Evolutionary conservation across 1,140 invertebrate species (phyloP), one percentile per base, ranked within the genome.

Genomic region (Monochamus saltuarius): DNA sequence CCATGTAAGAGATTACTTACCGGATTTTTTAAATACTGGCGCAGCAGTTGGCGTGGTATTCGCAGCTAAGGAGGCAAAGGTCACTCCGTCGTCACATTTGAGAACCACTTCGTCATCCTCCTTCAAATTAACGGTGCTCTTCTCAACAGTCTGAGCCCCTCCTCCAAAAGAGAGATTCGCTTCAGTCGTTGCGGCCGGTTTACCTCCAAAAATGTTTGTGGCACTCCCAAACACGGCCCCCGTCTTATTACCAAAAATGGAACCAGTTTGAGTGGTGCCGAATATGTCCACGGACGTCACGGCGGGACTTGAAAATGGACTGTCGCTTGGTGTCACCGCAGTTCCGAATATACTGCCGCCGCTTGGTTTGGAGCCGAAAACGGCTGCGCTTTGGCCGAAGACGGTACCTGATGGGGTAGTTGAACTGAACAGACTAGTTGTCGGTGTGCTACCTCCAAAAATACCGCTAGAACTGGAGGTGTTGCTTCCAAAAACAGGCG

Each of bases 21-120:
- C 64, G 66, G 58, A 60, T 47, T 53, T 60, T 29, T 46, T 50
- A 35, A 62, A 61, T 35, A 59, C 56, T 16, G 64, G 47, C 16
- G 39, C 55, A 38, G 38, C 42, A 46, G 64, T 51, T 34, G 54
- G 34, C 10, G 59, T 50, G 7, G 64, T 62, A 45, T 56, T 54
- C 8, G 64, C 63, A 4, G 72, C 72, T 22, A 77, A 61, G 38
- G 54, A 68, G 4, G 79, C 75, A 72, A 81, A 81, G 38, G 68
- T 74, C 19, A 77, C 52, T 46, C 61, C 62, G 8, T 63, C 54
- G 51, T 69, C 66, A 45, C 46, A 67, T 42, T 70, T 68, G 13
- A 74, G 62, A 45, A 72, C 61, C 1, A 56, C 13, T 16, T 69
- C 67, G 40, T 69, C 64, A 1, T 59, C 50, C 35, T 68, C 67